Conservation (phyloP, 2,113 vertebrate species). For the Glareola pratincola region DNA sequence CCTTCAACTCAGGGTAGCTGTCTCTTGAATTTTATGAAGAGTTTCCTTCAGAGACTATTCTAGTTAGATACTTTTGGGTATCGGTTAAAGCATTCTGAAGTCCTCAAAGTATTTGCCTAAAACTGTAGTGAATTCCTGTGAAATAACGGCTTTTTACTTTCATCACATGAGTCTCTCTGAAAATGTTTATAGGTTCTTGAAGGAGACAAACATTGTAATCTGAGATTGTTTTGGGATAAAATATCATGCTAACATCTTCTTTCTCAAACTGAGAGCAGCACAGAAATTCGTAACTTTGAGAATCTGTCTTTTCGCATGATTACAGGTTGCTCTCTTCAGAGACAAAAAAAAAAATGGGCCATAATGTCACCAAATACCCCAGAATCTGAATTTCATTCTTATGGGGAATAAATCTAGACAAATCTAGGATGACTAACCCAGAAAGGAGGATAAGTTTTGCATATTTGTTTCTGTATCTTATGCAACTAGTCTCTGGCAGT, state of each 20-base stretch:
- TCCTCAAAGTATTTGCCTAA: neutral
- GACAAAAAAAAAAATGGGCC: neutral
- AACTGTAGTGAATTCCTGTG: neutral
- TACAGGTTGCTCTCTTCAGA: neutral
- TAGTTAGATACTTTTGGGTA: neutral
- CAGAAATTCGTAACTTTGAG: neutral
- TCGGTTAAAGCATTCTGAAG: neutral
- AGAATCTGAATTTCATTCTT: neutral
- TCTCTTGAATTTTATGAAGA: neutral
- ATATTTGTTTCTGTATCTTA: neutral
- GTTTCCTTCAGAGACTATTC: neutral
- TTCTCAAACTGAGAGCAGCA: neutral
- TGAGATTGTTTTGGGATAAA: neutral
- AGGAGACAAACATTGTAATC: neutral
- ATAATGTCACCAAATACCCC: neutral
- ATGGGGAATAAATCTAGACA: neutral
- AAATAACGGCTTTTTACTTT: neutral
- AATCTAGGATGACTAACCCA: neutral
- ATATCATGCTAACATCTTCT: neutral
- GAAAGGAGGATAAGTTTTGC: neutral
- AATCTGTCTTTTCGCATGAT: neutral
- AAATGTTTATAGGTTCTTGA: neutral
- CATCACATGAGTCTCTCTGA: neutral
- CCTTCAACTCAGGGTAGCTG: neutral
- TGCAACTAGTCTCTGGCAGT: neutral